A percentile compares a stretch with the other conserved stretches of the same genome.
Evolutionary conservation across 1,140 invertebrate species (phyloP).

Genomic region (Solenopsis invicta): DNA sequence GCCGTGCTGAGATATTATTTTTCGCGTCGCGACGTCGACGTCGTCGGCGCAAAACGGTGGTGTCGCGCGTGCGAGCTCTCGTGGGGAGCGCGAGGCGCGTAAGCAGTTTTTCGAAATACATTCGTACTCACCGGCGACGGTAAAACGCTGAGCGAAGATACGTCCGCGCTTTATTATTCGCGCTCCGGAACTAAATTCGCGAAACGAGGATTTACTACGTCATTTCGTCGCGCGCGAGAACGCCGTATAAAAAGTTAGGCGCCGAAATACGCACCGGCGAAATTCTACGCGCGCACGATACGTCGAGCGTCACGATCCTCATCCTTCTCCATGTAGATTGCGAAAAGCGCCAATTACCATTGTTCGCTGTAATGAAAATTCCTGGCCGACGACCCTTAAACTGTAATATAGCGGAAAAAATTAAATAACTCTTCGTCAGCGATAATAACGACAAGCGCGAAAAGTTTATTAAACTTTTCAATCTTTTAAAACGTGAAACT

Average conservation of each 20-base stretch:
- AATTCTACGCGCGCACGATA: conserved; percentile 61
- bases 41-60: conserved; percentile 1
- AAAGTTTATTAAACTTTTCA: conserved; percentile 24
- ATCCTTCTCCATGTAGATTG: conserved; percentile 33
- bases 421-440: conserved; percentile 14
- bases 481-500: conserved; percentile 13
- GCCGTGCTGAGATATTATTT: conserved; percentile 42
- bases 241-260: conserved; percentile 69
- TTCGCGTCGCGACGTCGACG: conserved; percentile 17
- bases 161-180: conserved; percentile 70
- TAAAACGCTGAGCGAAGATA: conserved; percentile 63
- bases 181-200: conserved; percentile 66
- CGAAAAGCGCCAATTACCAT: conserved; percentile 53
- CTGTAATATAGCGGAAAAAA: background rate
- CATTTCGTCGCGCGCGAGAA: conserved; percentile 60
- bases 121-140: conserved; percentile 41
- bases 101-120: conserved; percentile 65
- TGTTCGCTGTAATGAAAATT: conserved; percentile 48
- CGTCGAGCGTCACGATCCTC: conserved; percentile 37
- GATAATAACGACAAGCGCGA: background rate
- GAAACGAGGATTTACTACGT: conserved; percentile 72
- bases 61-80: conserved; percentile 40
- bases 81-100: conserved; percentile 19
- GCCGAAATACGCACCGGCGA: conserved; percentile 53
- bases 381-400: background rate